Percentiles rank a stretch among this genome's conserved stretches.
phyloP scores from a whole-genome alignment of 2,888 invertebrate species.

The Aphidoletes aphidimyza region DNA sequence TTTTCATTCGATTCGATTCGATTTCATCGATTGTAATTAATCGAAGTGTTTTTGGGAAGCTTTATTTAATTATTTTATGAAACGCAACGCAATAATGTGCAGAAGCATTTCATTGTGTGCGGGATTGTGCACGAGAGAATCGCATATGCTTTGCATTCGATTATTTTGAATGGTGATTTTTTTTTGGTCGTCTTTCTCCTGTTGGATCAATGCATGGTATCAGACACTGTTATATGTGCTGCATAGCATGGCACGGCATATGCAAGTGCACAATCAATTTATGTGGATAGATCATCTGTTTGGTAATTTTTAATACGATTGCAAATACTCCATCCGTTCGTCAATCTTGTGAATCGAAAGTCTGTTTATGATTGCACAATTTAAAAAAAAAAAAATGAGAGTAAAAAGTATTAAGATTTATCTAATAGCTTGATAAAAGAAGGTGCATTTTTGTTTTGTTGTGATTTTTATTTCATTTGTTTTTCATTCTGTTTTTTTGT shows the following conservation, averaged over 20 bases:
- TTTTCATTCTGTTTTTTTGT: too few species aligned
- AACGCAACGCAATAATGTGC: not conserved
- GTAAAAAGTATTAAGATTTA: not conserved
- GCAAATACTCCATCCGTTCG: not conserved
- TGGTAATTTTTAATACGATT: not conserved
- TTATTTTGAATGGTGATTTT: not conserved
- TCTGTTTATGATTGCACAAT: too few species aligned
- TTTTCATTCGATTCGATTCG: not conserved
- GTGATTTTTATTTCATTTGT: too few species aligned
- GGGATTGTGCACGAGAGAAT: not conserved
- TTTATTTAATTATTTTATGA: conserved; percentile 25
- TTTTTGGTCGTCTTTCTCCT: not conserved
- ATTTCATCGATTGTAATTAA: conserved; percentile 1
- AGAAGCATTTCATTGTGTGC: not conserved
- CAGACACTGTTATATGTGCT: not conserved
- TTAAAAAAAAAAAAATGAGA: not conserved
- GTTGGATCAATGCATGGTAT: not conserved
- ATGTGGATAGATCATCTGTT: conserved; percentile 12
- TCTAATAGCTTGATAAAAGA: too few species aligned
- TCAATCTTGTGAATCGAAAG: not conserved
- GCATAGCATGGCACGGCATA: not conserved
- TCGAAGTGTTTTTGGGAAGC: conserved; percentile 19
- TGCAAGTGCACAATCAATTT: conserved; percentile 2
- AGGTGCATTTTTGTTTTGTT: too few species aligned
- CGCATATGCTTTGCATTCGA: not conserved